phyloP scores from a whole-genome alignment of 2,113 vertebrate genomes.

The Sterrhoptilus dennistouni region DNA sequence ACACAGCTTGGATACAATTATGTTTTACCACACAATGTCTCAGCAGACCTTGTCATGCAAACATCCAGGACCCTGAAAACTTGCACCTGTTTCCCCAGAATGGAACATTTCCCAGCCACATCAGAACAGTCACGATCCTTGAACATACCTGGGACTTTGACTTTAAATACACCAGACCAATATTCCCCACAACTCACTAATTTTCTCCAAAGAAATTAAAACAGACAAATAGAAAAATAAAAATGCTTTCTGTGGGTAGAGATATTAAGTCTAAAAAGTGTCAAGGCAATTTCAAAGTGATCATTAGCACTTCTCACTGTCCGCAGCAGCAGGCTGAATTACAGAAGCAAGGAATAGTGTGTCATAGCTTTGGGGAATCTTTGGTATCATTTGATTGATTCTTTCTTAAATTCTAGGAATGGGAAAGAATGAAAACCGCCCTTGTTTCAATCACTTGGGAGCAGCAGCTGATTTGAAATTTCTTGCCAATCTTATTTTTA shows the following conservation, averaged over 20 bases:
- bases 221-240: background rate
- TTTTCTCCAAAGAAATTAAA: background rate
- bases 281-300: background rate
- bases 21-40: accelerated
- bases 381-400: background rate
- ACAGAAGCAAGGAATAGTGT: background rate
- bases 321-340: background rate
- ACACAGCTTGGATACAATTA: background rate
- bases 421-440: background rate
- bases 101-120: background rate
- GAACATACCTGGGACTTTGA: accelerated
- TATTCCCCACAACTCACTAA: background rate
- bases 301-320: background rate
- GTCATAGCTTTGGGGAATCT: background rate
- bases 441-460: background rate
- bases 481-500: background rate
- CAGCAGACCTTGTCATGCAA: background rate
- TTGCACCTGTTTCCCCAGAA: background rate
- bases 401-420: background rate
- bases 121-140: accelerated
- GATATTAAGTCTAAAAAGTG: background rate
- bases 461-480: background rate
- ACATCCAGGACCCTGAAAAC: background rate
- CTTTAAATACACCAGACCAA: background rate
- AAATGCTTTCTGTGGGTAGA: background rate